phyloP scores from a whole-genome alignment of 2,113 vertebrate genomes.

The Megaceryle torquata region DNA sequence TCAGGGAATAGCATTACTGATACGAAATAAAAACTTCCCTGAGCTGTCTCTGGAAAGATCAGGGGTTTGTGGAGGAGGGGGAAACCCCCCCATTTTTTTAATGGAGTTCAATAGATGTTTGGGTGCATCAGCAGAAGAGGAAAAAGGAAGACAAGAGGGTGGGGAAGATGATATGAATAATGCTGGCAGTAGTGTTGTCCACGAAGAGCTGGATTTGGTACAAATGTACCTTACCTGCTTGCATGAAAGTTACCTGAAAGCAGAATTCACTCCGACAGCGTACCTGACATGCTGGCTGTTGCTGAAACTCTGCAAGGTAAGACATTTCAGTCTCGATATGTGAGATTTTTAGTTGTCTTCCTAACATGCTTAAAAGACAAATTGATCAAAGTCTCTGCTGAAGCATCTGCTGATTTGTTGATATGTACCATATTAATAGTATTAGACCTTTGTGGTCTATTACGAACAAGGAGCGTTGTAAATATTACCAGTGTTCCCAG shows the following conservation, averaged over 20 bases:
- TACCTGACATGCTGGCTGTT: constrained; percentile 74
- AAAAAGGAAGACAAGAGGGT: constrained; percentile 4
- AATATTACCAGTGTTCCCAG: not conserved
- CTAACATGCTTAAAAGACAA: not conserved
- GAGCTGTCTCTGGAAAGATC: not conserved
- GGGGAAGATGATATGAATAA: not conserved
- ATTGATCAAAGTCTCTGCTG: not conserved
- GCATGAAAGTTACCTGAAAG: constrained; percentile 63
- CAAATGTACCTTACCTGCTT: constrained; percentile 51
- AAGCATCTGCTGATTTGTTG: not conserved
- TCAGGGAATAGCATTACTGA: not conserved
- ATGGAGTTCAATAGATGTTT: constrained; percentile 49
- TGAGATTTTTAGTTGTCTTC: not conserved
- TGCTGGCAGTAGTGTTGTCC: not conserved
- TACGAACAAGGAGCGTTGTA: not conserved
- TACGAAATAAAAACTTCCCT: not conserved
- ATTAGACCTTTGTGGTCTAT: not conserved
- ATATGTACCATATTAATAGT: not conserved
- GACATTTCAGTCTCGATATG: not conserved
- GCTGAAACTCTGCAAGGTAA: constrained; percentile 78
- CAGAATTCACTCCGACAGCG: constrained; percentile 58
- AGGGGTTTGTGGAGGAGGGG: not conserved
- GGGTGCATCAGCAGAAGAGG: constrained; percentile 27
- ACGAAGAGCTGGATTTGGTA: constrained; percentile 42
- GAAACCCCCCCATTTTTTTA: not conserved